phyloP scores from a whole-genome alignment of 2,888 invertebrate genomes.

The Mycalesis mineus region DNA sequence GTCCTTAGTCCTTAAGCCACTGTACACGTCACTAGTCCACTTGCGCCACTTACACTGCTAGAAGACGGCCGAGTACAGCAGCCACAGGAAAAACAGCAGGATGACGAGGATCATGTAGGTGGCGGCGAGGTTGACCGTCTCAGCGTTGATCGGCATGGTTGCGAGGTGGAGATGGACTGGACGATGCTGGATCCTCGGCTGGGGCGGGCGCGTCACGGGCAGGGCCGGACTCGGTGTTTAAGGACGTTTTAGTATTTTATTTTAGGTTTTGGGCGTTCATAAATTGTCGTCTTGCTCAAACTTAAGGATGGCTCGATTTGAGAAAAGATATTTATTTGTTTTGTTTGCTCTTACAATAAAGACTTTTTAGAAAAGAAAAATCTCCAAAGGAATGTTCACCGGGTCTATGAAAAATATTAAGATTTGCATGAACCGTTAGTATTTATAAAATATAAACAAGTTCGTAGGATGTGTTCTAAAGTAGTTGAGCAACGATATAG shows the following conservation, averaged over 20 bases:
- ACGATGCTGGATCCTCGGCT: constrained; percentile 43
- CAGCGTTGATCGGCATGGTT: constrained; percentile 76
- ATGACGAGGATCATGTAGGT: constrained; percentile 84
- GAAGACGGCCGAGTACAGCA: constrained; percentile 80
- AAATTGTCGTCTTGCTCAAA: too few species aligned
- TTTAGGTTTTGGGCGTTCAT: too few species aligned
- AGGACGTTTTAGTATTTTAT: constrained; percentile 30
- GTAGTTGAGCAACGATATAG: too few species aligned
- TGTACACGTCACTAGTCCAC: constrained; percentile 3
- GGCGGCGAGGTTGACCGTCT: constrained; percentile 82
- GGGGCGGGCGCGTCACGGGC: constrained; percentile 46
- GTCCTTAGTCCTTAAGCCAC: not conserved
- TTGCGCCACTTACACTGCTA: constrained; percentile 37
- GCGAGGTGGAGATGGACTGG: constrained; percentile 51
- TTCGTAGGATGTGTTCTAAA: too few species aligned
- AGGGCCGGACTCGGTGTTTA: constrained; percentile 51
- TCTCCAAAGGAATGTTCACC: too few species aligned
- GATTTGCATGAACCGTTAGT: too few species aligned
- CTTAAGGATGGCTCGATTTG: too few species aligned
- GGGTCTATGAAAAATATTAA: too few species aligned
- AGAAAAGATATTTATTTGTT: too few species aligned
- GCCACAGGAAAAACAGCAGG: constrained; percentile 81
- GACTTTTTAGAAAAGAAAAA: too few species aligned
- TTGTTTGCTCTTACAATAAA: too few species aligned
- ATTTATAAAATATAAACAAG: too few species aligned